These are phyloP conservation scores for Nephotettix cincticeps DNA, from an alignment of 1,140 invertebrate species.

Conservation along the genomic window DNA sequence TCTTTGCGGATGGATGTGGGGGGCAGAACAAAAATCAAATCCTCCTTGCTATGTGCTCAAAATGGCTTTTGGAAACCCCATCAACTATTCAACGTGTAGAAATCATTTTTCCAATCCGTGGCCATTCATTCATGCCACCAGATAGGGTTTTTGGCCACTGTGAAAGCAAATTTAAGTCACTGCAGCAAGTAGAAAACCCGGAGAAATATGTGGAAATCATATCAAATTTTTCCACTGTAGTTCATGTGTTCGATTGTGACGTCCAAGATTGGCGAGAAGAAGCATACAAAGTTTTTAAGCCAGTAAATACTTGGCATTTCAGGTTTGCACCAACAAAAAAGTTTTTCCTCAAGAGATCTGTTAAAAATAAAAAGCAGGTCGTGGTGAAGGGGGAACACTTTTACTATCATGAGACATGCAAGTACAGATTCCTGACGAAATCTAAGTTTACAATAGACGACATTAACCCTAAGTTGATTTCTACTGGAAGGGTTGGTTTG, in stretches of 20 bases:
- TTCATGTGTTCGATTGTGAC: not conserved
- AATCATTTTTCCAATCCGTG: slow-evolving; percentile 6
- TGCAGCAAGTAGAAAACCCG: not conserved
- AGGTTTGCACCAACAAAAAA: not conserved
- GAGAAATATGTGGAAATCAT: not conserved
- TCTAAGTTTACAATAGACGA: not conserved
- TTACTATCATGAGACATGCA: not conserved
- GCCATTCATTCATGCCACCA: not conserved
- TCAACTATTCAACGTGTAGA: not conserved
- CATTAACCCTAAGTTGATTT: slow-evolving; percentile 6
- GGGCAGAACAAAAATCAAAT: not conserved
- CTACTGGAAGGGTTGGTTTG: not conserved
- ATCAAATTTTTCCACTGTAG: not conserved
- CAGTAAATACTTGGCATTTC: not conserved
- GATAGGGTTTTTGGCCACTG: not conserved
- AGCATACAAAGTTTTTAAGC: not conserved
- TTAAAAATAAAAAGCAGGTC: not conserved
- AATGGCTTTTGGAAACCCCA: slow-evolving; percentile 3
- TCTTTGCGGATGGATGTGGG: slow-evolving; percentile 8
- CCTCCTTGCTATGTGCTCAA: too few species aligned
- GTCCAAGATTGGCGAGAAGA: too few species aligned
- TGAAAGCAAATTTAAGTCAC: not conserved
- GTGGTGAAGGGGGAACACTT: not conserved
- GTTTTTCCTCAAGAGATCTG: slow-evolving; percentile 5
- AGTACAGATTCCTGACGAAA: not conserved